A percentile compares a stretch with the other conserved stretches of the same genome.
Evolutionary conservation across 2,888 invertebrate genomes (phyloP).

Genomic region (Lapara coniferarum): DNA sequence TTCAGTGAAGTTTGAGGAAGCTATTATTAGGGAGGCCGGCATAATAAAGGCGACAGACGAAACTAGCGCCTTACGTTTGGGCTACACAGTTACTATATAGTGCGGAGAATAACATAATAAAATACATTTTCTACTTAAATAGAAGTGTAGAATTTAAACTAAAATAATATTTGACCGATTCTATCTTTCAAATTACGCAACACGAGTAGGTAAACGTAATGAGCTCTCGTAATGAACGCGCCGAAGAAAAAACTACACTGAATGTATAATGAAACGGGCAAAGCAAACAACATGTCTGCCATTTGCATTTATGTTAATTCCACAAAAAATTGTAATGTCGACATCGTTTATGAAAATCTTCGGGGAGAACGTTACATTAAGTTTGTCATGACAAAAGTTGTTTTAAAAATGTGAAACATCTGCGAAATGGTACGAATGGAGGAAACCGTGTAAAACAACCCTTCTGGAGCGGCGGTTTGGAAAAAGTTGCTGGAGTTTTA

Average conservation of each 20-base stretch:
- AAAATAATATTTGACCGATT: conserved; percentile 14
- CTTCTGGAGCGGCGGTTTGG: too few species aligned
- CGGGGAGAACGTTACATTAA: conserved; percentile 26
- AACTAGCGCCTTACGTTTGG: too few species aligned
- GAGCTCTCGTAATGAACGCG: conserved; percentile 17
- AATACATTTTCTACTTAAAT: background rate
- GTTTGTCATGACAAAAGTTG: conserved; percentile 25
- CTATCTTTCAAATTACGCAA: conserved; percentile 11
- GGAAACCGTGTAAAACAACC: background rate
- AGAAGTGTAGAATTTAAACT: background rate
- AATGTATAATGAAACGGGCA: conserved; percentile 49
- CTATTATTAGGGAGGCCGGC: too few species aligned
- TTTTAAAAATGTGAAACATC: conserved; percentile 14
- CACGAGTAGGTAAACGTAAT: conserved; percentile 19
- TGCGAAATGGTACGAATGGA: background rate
- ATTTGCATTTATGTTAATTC: conserved; percentile 71
- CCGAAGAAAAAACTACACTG: conserved; percentile 24
- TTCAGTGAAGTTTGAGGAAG: too few species aligned
- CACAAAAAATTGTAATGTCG: conserved; percentile 50
- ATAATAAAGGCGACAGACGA: too few species aligned
- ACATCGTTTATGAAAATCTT: conserved; percentile 27
- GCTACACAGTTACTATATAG: too few species aligned
- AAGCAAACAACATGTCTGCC: conserved; percentile 46
- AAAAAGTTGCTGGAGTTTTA: too few species aligned
- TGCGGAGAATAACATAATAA: background rate